phyloP scores from a whole-genome alignment of 2,797 vertebrate genomes.

The Pseudochirops corinnae region DNA sequence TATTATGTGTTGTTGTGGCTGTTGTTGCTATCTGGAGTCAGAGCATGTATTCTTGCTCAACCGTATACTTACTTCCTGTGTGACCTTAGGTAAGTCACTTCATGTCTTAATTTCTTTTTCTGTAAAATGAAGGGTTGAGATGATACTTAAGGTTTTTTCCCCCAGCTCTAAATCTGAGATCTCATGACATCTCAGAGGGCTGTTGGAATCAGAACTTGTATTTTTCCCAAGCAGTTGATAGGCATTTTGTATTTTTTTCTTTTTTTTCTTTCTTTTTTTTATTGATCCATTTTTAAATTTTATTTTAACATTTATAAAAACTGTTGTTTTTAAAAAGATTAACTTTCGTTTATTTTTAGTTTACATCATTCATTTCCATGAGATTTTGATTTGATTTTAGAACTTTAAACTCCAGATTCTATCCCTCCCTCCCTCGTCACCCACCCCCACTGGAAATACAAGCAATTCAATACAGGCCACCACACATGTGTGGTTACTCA shows the following conservation, averaged over 20 bases:
- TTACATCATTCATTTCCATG: no score
- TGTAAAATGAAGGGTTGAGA: neutral
- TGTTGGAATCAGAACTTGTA: neutral
- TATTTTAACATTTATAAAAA: no score
- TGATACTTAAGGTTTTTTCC: neutral
- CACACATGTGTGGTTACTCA: no score
- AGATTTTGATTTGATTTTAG: no score
- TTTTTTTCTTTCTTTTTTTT: neutral
- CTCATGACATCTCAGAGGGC: neutral
- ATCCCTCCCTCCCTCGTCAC: no score
- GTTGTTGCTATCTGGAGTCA: neutral
- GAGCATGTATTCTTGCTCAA: neutral
- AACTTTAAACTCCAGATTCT: no score
- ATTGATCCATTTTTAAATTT: no score
- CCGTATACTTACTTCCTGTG: no score
- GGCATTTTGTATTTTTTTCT: neutral
- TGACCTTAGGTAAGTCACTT: neutral
- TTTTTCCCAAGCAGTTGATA: neutral
- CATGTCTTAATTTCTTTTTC: neutral
- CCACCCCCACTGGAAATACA: no score
- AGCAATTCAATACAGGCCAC: no score
- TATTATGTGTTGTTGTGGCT: neutral
- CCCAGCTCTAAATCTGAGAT: neutral
- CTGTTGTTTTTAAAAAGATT: no score
- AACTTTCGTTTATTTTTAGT: no score